Conservation (phyloP, 1,140 invertebrate genomes). For the Ylistrum balloti region DNA sequence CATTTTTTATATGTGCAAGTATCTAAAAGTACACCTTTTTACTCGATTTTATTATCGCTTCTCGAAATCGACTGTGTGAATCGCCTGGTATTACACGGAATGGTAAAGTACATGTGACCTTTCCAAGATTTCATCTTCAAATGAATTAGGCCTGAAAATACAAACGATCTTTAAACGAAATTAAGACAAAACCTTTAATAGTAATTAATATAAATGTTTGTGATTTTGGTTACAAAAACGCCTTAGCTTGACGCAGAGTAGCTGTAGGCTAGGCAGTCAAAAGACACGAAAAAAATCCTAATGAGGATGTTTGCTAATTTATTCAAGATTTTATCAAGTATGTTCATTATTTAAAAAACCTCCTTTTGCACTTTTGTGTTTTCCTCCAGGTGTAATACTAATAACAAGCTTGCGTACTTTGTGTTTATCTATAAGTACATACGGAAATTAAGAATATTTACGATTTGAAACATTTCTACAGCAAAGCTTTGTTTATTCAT, state of each 20-base stretch:
- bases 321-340: constrained; percentile 36
- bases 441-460: no score
- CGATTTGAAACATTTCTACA: no score
- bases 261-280: background rate
- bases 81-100: background rate
- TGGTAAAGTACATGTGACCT: constrained; percentile 11
- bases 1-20: no score
- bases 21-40: background rate
- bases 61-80: background rate
- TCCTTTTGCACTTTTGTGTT: background rate
- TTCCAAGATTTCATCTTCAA: background rate
- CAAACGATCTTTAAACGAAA: constrained; percentile 10
- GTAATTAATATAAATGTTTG: background rate
- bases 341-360: constrained; percentile 13
- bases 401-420: background rate
- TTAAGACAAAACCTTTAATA: background rate
- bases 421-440: background rate
- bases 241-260: background rate
- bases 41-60: background rate
- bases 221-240: background rate
- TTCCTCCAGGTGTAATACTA: background rate
- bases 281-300: background rate
- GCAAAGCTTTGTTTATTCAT: no score
- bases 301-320: background rate
- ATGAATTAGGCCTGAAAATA: constrained; percentile 5